phyloP scores from a whole-genome alignment of 1,140 invertebrate species.

The Pseudomyrmex concolor region DNA sequence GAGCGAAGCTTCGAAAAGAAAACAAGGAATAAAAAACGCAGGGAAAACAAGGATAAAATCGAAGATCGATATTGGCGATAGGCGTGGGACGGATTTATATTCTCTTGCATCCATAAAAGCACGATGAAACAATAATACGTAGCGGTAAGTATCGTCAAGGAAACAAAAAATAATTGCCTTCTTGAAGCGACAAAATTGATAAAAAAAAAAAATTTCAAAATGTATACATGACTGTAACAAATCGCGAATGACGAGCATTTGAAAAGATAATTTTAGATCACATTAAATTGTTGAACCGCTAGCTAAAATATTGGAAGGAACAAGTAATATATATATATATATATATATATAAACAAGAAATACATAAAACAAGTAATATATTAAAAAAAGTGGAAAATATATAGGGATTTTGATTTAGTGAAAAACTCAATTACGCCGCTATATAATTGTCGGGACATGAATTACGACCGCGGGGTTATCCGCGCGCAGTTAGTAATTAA shows the following conservation, averaged over 20 bases:
- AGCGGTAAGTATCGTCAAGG: background rate
- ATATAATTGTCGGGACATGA: conserved; percentile 3
- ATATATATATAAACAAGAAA: no score
- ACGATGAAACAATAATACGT: background rate
- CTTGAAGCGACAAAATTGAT: background rate
- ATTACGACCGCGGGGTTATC: background rate
- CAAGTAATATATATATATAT: no score
- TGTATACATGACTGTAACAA: no score
- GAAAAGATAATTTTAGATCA: no score
- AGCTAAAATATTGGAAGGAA: no score
- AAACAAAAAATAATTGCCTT: no score
- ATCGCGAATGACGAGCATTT: no score
- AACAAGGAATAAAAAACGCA: background rate
- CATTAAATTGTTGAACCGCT: no score
- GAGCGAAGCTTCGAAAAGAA: background rate
- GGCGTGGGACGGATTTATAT: background rate
- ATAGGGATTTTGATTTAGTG: no score
- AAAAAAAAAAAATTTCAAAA: background rate
- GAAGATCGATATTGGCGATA: conserved; percentile 33
- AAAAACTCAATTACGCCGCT: background rate
- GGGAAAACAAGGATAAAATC: background rate
- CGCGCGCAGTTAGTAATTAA: conserved; percentile 37
- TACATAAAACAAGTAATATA: no score
- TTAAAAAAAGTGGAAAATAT: background rate
- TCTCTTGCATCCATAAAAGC: conserved; percentile 3